Evolutionary conservation across 2,888 invertebrate genomes (phyloP).

Genomic region (Antheraea assamensis): DNA sequence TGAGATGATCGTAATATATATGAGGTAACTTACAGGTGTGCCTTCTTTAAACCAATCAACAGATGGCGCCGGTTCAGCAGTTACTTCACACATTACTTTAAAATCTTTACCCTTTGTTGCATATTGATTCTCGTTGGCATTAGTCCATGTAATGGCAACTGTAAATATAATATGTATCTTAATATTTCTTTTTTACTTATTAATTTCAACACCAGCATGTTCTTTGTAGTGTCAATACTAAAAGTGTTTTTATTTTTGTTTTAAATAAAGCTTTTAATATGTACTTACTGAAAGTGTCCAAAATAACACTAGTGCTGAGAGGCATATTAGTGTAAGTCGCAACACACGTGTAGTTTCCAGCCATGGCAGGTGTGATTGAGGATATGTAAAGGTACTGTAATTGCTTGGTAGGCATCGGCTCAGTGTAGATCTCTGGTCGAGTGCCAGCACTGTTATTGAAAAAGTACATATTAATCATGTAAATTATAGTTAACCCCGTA

Average conservation of each 20-base stretch:
- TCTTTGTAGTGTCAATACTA: neutral
- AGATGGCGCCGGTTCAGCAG: constrained; percentile 91
- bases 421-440: constrained; percentile 85
- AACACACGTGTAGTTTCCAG: constrained; percentile 90
- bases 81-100: constrained; percentile 91
- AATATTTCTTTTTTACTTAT: too few relatives aligned
- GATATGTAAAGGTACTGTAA: constrained; percentile 88
- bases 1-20: neutral
- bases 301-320: constrained; percentile 84
- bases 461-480: neutral
- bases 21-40: constrained; percentile 75
- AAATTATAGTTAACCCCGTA: neutral
- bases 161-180: constrained; percentile 39
- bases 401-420: constrained; percentile 83
- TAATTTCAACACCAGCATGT: neutral
- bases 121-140: constrained; percentile 92
- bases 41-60: constrained; percentile 93
- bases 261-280: constrained; percentile 4
- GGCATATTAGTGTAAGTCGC: constrained; percentile 90
- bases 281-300: constrained; percentile 84
- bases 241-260: neutral
- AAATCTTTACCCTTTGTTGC: constrained; percentile 89
- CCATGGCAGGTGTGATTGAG: constrained; percentile 88
- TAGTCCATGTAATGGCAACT: constrained; percentile 94
- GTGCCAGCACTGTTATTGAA: constrained; percentile 61